Percentiles rank a stretch among this genome's conserved stretches.
phyloP scores from a whole-genome alignment of 2,888 invertebrate species.

The Microctonus aethiopoides region DNA sequence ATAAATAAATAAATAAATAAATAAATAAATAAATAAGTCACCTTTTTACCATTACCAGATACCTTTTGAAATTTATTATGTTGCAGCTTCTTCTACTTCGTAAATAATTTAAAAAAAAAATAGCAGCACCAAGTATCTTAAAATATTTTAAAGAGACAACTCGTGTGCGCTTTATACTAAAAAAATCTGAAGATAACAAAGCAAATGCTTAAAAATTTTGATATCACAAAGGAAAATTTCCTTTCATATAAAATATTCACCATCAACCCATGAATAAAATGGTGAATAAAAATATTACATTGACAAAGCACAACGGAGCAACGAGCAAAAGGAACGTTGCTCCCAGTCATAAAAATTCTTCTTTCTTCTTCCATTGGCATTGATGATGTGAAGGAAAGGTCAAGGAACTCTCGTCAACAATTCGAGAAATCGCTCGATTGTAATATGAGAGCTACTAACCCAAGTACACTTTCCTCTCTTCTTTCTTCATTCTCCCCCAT shows the following conservation, averaged over 20 bases:
- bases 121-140: neutral
- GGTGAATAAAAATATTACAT: neutral
- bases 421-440: slow-evolving; percentile 63
- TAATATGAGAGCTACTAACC: slow-evolving; percentile 33
- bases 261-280: neutral
- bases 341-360: slow-evolving; percentile 40
- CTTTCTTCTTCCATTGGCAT: slow-evolving; percentile 37
- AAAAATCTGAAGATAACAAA: neutral
- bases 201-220: no score
- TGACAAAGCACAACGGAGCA: slow-evolving; percentile 33
- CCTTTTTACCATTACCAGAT: neutral
- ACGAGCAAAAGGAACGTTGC: slow-evolving; percentile 50
- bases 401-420: slow-evolving; percentile 43
- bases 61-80: neutral
- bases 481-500: slow-evolving; percentile 25
- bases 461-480: slow-evolving; percentile 23
- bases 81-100: neutral
- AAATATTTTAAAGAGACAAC: neutral
- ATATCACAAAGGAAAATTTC: no score
- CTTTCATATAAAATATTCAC: no score
- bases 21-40: neutral
- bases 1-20: neutral
- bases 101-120: no score
- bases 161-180: neutral
- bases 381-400: slow-evolving; percentile 31